These are phyloP conservation scores for Chironomus tepperi DNA, from an alignment of 1,140 invertebrate genomes.

Conservation along the genomic window DNA sequence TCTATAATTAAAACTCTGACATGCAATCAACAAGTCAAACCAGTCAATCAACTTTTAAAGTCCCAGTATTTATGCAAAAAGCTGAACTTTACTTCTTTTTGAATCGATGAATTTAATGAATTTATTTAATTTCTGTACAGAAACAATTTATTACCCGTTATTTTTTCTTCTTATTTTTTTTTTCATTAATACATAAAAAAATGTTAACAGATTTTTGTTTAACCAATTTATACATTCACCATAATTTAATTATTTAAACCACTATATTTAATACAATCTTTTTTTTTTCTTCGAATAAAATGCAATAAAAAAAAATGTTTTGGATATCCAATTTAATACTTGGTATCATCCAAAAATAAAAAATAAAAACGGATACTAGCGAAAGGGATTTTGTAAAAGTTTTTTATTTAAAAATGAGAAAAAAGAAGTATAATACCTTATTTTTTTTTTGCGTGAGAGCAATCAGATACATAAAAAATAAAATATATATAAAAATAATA, in stretches of 20 bases:
- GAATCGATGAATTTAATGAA: background rate
- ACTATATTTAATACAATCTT: background rate
- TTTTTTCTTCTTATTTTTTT: background rate
- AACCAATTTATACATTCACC: slow-evolving; percentile 10
- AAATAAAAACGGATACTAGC: slow-evolving; percentile 2
- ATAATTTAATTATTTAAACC: slow-evolving; percentile 8
- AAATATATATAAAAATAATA: background rate
- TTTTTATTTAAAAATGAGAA: background rate
- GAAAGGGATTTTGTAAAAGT: background rate
- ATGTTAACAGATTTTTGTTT: slow-evolving; percentile 14
- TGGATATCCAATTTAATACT: too few relatives aligned
- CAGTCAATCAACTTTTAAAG: too few relatives aligned
- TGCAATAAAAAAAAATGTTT: background rate
- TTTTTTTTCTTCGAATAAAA: slow-evolving; percentile 2
- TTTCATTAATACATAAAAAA: slow-evolving; percentile 5
- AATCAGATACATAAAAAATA: background rate
- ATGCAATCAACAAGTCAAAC: too few relatives aligned
- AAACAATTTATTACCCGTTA: slow-evolving; percentile 8
- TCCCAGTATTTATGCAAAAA: too few relatives aligned
- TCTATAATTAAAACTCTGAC: too few relatives aligned
- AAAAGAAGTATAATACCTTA: background rate
- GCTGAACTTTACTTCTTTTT: too few relatives aligned
- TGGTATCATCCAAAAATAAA: too few relatives aligned
- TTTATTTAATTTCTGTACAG: background rate
- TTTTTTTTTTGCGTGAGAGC: background rate